These are phyloP conservation scores for Tachuris rubrigastra DNA, from an alignment of 2,113 vertebrate species.

Conservation along the genomic window DNA sequence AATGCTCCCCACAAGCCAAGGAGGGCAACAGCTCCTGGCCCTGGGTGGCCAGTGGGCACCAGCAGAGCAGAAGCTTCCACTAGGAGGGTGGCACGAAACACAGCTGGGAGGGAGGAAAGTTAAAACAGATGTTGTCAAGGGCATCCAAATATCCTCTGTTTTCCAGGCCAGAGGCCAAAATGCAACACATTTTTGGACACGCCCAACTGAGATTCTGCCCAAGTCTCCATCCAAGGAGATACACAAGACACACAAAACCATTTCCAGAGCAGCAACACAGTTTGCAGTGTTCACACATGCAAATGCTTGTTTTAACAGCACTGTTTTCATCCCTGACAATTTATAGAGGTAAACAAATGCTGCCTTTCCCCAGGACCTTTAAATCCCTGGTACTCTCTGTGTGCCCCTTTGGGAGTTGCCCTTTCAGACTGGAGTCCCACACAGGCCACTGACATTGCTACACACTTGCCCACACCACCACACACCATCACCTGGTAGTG, in stretches of 20 bases:
- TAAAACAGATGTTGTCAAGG: not conserved
- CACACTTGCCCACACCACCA: not conserved
- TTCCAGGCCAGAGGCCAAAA: constrained; percentile 20
- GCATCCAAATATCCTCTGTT: not conserved
- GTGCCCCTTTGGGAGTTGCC: not conserved
- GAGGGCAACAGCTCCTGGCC: not conserved
- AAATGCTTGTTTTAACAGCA: not conserved
- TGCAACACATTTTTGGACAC: not conserved
- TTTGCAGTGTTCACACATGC: not conserved
- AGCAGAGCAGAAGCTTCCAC: not conserved
- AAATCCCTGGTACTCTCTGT: not conserved
- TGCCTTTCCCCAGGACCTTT: not conserved
- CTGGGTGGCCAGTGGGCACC: not conserved
- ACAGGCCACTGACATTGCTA: not conserved
- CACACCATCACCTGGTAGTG: not conserved
- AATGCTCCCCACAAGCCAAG: not conserved
- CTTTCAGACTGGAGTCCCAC: not conserved
- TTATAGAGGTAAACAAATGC: not conserved
- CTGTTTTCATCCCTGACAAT: not conserved
- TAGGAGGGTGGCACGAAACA: not conserved
- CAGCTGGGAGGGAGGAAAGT: not conserved
- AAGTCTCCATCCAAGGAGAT: not conserved
- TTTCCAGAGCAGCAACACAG: not conserved
- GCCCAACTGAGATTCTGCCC: not conserved
- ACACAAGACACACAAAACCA: not conserved